These are phyloP conservation scores for Protonibea diacanthus DNA, from an alignment of 2,797 vertebrate species.

Conservation along the genomic window DNA sequence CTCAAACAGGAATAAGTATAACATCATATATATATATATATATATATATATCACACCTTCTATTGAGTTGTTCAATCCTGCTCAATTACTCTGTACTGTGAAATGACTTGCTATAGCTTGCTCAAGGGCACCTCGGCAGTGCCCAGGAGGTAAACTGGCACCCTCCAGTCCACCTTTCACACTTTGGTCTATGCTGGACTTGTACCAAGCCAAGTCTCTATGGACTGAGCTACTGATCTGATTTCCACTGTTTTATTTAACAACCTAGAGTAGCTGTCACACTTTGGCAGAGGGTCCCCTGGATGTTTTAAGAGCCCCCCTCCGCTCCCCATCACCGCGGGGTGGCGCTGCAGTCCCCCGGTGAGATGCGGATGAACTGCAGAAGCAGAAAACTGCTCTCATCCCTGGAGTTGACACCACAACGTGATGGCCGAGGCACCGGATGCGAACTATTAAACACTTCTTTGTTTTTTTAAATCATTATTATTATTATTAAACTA, in stretches of 20 bases:
- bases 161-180: not conserved
- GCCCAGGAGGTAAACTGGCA: not conserved
- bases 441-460: slow-evolving; percentile 21
- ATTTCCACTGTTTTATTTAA: not conserved
- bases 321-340: slow-evolving; percentile 44
- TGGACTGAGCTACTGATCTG: not conserved
- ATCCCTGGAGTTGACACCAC: slow-evolving; percentile 36
- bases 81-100: not conserved
- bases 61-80: not conserved
- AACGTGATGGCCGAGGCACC: slow-evolving; percentile 21
- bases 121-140: not conserved
- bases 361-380: slow-evolving; percentile 30
- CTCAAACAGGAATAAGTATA: not conserved
- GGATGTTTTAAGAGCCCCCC: not conserved
- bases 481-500: not conserved
- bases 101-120: not conserved
- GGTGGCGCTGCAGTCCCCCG: slow-evolving; percentile 56
- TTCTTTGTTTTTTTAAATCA: not conserved
- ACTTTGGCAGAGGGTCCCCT: not conserved
- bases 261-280: not conserved
- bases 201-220: not conserved
- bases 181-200: not conserved
- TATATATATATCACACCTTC: not conserved
- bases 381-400: slow-evolving; percentile 59
- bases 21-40: too few species aligned